A percentile compares a stretch with the other conserved stretches of the same genome.
phyloP scores from a whole-genome alignment of 2,797 vertebrate genomes.

The Merluccius polli region DNA sequence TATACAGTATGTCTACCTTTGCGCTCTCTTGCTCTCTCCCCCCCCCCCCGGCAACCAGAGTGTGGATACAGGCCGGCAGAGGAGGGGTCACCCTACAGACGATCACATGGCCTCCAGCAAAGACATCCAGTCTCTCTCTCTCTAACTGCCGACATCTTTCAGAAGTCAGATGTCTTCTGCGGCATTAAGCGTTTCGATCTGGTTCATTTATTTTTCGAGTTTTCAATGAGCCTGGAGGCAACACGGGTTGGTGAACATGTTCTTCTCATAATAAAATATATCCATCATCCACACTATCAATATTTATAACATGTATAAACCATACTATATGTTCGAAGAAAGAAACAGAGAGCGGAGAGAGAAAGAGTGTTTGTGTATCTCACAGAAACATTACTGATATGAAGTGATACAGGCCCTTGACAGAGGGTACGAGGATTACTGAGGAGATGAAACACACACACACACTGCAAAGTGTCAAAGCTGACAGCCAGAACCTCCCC shows the following conservation, averaged over 20 bases:
- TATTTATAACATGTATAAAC: not conserved
- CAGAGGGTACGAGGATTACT: not conserved
- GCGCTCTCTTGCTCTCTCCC: too few species aligned
- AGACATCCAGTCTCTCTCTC: not conserved
- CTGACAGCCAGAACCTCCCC: not conserved
- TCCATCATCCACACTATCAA: too few species aligned
- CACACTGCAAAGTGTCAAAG: not conserved
- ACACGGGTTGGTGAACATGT: too few species aligned
- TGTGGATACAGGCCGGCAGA: not conserved
- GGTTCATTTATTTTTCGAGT: too few species aligned
- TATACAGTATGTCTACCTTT: too few species aligned
- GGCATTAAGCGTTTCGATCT: not conserved
- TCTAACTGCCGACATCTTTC: not conserved
- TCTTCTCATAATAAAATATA: too few species aligned
- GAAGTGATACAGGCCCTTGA: slow-evolving; percentile 1
- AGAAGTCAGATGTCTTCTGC: not conserved
- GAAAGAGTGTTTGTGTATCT: not conserved
- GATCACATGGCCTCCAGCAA: not conserved
- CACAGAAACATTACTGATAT: not conserved
- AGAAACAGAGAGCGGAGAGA: not conserved
- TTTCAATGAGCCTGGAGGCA: too few species aligned
- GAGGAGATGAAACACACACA: not conserved
- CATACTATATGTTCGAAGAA: not conserved
- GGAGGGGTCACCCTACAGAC: not conserved
- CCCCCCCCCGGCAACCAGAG: too few species aligned